phyloP scores from a whole-genome alignment of 2,888 invertebrate species.

The Yponomeuta plumbellus region DNA sequence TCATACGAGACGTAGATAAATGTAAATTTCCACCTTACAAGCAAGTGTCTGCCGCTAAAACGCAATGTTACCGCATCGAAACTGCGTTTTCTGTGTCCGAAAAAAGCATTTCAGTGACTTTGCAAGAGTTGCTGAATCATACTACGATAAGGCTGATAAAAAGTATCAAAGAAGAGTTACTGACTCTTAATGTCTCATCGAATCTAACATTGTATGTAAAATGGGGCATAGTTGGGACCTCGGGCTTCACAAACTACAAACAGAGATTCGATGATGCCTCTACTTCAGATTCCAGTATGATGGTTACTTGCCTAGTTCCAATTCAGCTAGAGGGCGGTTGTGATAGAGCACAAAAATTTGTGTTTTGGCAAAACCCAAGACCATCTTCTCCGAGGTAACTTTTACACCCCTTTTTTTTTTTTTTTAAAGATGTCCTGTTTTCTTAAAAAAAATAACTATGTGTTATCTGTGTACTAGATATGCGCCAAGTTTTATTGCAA shows the following conservation, averaged over 20 bases:
- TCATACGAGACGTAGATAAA: too few species aligned
- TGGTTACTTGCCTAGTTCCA: neutral
- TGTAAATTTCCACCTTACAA: too few species aligned
- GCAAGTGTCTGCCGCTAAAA: slow-evolving; percentile 1
- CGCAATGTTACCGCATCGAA: neutral
- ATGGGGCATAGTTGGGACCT: slow-evolving; percentile 4
- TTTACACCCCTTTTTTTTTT: too few species aligned
- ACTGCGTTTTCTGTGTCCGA: neutral
- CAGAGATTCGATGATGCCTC: neutral
- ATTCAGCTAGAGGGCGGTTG: neutral
- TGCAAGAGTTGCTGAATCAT: neutral
- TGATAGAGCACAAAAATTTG: slow-evolving; percentile 1
- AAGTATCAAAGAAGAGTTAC: neutral
- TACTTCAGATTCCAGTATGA: neutral
- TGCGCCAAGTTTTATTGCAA: too few species aligned
- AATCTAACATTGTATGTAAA: neutral
- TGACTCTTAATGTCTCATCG: neutral
- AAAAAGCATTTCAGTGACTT: neutral
- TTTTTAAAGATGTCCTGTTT: too few species aligned
- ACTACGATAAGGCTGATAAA: neutral
- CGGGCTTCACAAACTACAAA: neutral
- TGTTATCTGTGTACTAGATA: too few species aligned
- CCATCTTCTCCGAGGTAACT: slow-evolving; percentile 6
- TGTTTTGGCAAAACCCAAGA: neutral
- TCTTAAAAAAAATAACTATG: too few species aligned